Conservation (phyloP, 2,113 vertebrate species). For the Microcebus ravelobensis region DNA sequence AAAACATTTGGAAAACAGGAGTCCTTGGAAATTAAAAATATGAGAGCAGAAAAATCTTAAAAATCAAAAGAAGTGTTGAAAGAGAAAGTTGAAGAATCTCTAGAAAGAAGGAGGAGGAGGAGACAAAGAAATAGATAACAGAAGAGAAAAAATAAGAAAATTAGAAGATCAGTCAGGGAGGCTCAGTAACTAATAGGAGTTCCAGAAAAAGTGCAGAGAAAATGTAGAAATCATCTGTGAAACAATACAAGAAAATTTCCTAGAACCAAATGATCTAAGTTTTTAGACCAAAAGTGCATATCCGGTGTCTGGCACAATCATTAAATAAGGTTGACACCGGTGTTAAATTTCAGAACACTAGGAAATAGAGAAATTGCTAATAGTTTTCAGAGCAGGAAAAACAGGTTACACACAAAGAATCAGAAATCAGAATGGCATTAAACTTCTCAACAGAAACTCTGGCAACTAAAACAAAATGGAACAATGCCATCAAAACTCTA, state of each 20-base stretch:
- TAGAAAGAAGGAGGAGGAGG: not conserved
- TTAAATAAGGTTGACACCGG: not conserved
- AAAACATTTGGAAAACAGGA: not conserved
- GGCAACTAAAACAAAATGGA: not conserved
- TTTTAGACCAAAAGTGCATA: not conserved
- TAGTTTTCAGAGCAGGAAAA: not conserved
- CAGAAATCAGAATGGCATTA: not conserved
- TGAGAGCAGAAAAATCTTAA: not conserved
- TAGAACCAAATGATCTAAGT: not conserved
- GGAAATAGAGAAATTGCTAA: not conserved
- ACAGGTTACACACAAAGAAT: not conserved
- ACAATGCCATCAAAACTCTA: not conserved
- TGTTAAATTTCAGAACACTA: not conserved
- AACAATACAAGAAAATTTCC: not conserved
- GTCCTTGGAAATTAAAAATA: not conserved
- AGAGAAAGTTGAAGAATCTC: not conserved
- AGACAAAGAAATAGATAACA: not conserved
- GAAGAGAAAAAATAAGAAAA: not conserved
- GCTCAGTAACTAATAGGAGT: not conserved
- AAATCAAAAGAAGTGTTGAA: not conserved
- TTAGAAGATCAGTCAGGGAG: not conserved
- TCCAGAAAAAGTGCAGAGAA: not conserved
- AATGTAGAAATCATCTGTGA: not conserved
- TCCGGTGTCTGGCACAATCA: not conserved
- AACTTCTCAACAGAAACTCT: not conserved